Percentiles rank a stretch among this genome's conserved stretches.
These are phyloP conservation scores for Austrofundulus limnaeus DNA, from an alignment of 2,113 vertebrate species.

Conservation along the genomic window DNA sequence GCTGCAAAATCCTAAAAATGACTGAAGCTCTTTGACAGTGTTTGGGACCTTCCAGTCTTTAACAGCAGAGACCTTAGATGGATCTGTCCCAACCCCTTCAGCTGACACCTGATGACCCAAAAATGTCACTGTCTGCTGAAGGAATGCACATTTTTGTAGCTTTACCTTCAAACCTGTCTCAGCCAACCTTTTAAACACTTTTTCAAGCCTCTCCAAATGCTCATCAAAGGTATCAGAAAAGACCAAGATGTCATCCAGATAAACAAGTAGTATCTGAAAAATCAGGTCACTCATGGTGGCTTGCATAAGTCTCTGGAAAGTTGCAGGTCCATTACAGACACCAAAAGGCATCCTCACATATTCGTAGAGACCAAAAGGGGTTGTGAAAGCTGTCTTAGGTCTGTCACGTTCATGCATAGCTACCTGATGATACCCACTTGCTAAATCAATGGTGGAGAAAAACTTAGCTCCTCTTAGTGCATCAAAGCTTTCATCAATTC, in stretches of 20 bases:
- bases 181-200: background rate
- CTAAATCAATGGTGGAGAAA: background rate
- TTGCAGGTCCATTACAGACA: background rate
- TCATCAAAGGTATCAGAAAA: background rate
- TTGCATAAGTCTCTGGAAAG: background rate
- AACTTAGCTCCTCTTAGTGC: background rate
- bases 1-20: constrained; percentile 30
- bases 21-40: constrained; percentile 22
- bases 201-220: background rate
- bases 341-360: background rate
- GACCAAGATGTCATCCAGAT: constrained; percentile 2
- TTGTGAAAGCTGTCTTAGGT: background rate
- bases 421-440: constrained; percentile 1
- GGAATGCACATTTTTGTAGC: constrained; percentile 5
- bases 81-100: background rate
- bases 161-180: constrained; percentile 2
- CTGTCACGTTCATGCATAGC: background rate
- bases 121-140: background rate
- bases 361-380: background rate
- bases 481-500: constrained; percentile 5
- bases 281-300: background rate
- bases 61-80: constrained; percentile 1
- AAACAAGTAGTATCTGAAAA: background rate
- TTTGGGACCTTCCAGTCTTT: constrained; percentile 9
- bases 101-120: constrained; percentile 2